These are phyloP conservation scores for Hylaeus anthracinus DNA, from an alignment of 1,140 invertebrate species.

Conservation along the genomic window DNA sequence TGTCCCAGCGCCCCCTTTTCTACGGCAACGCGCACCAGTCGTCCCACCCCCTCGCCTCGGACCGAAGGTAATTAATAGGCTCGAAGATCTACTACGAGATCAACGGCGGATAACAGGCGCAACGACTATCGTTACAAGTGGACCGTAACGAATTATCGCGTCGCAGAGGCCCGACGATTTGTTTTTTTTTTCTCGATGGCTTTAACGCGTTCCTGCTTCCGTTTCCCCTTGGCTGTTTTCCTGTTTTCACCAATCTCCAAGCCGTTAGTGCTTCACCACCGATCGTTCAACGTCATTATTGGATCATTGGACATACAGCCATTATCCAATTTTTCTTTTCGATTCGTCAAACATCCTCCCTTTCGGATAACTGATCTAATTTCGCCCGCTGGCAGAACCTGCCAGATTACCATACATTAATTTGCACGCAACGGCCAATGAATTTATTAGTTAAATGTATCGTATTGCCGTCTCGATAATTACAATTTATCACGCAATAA, in stretches of 20 bases:
- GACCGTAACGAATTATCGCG: constrained; percentile 71
- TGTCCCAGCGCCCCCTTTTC: constrained; percentile 42
- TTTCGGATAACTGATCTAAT: constrained; percentile 52
- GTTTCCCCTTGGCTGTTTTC: no score
- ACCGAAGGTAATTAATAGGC: constrained; percentile 78
- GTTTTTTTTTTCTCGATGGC: constrained; percentile 10
- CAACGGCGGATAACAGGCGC: constrained; percentile 64
- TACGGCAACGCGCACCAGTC: constrained; percentile 24
- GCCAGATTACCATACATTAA: constrained; percentile 65
- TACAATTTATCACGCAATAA: constrained; percentile 65
- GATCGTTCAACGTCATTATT: constrained; percentile 8
- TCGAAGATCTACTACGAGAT: constrained; percentile 69
- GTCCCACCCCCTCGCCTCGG: background rate
- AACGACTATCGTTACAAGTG: constrained; percentile 65
- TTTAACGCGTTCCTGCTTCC: constrained; percentile 3
- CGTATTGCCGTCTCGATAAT: constrained; percentile 57
- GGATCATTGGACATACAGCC: constrained; percentile 1
- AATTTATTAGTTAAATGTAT: constrained; percentile 67
- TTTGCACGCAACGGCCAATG: constrained; percentile 58
- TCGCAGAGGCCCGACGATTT: constrained; percentile 38
- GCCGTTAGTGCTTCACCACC: background rate
- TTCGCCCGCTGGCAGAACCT: constrained; percentile 55
- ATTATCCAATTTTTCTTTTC: constrained; percentile 57
- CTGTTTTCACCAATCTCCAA: background rate
- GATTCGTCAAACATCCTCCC: constrained; percentile 40